phyloP scores from a whole-genome alignment of 1,140 invertebrate genomes.

The Brachionus koreanus region DNA sequence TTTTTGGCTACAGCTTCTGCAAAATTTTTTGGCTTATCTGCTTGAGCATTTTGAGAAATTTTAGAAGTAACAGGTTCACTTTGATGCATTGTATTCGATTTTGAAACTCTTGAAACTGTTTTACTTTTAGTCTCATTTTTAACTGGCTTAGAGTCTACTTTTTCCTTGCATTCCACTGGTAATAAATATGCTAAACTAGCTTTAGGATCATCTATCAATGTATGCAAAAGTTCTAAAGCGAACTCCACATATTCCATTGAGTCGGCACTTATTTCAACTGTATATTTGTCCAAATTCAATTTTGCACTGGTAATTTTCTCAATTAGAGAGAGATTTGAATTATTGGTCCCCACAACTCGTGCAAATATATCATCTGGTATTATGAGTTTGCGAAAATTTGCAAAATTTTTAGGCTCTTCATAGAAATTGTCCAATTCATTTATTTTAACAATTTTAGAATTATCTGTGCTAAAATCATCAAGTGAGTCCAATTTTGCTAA shows the following conservation, averaged over 20 bases:
- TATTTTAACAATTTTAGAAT: not conserved
- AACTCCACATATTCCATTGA: slow-evolving; percentile 3
- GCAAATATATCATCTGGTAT: not conserved
- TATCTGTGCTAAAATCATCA: not conserved
- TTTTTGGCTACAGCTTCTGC: slow-evolving; percentile 26
- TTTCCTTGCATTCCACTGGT: not conserved
- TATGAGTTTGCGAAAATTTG: not conserved
- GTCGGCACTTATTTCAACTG: not conserved
- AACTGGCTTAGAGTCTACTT: not conserved
- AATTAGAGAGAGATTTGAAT: not conserved
- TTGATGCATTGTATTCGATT: not conserved
- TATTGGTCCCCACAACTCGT: not conserved
- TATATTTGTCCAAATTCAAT: not conserved
- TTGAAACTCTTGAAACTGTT: not conserved
- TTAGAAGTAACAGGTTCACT: not conserved
- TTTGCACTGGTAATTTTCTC: slow-evolving; percentile 3
- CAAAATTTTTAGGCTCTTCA: not conserved
- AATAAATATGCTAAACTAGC: not conserved
- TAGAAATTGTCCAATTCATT: not conserved
- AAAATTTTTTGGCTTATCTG: not conserved
- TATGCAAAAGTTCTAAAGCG: not conserved
- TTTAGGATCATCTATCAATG: slow-evolving; percentile 17
- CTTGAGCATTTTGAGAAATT: not conserved
- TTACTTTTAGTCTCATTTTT: not conserved
- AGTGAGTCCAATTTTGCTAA: not conserved